These are phyloP conservation scores for Sebastes steindachneri DNA, from an alignment of 2,797 vertebrate genomes.

Conservation along the genomic window DNA sequence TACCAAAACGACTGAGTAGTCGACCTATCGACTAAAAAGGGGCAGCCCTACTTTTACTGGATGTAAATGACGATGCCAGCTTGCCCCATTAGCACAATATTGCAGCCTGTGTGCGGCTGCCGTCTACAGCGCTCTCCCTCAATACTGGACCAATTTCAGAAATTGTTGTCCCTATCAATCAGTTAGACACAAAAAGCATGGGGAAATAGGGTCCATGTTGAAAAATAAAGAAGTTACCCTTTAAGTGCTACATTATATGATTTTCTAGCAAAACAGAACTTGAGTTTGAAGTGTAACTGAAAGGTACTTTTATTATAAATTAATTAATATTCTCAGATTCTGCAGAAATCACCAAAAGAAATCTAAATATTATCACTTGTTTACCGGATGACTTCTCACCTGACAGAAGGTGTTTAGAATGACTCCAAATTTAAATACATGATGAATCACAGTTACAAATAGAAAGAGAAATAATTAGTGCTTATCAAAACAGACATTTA, in stretches of 20 bases:
- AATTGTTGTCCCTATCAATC: not conserved
- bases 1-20: not conserved
- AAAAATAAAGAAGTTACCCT: not conserved
- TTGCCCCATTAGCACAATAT: not conserved
- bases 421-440: not conserved
- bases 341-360: not conserved
- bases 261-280: not conserved
- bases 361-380: not conserved
- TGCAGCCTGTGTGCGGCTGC: not conserved
- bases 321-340: not conserved
- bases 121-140: no score
- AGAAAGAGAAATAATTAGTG: not conserved
- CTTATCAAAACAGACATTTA: not conserved
- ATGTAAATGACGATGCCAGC: not conserved
- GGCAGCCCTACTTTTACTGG: not conserved
- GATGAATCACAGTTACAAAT: not conserved
- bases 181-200: not conserved
- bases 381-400: not conserved
- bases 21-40: not conserved
- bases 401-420: not conserved
- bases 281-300: not conserved
- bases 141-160: no score
- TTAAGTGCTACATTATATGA: not conserved
- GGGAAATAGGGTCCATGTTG: not conserved
- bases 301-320: not conserved